These are phyloP conservation scores for Peromyscus melanophrys DNA, from an alignment of 2,797 vertebrate species.

Conservation along the genomic window DNA sequence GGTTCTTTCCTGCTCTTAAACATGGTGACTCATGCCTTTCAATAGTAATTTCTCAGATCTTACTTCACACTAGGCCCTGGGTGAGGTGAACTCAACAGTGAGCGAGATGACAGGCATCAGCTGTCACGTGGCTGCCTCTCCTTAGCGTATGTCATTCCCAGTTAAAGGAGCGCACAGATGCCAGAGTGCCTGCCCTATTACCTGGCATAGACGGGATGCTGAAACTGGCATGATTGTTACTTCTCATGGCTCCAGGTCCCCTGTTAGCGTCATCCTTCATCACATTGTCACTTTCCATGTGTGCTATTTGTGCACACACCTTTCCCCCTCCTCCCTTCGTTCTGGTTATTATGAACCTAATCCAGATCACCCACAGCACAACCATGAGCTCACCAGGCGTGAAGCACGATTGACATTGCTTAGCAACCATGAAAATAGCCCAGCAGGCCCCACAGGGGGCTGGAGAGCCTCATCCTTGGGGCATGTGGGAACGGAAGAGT, in stretches of 20 bases:
- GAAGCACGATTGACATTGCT: constrained; percentile 84
- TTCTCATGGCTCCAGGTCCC: neutral
- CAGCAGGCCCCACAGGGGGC: constrained; percentile 63
- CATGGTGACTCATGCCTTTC: neutral
- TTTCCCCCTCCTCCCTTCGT: constrained; percentile 75
- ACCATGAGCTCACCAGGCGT: constrained; percentile 86
- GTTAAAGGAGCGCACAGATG: constrained; percentile 3
- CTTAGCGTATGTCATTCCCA: neutral
- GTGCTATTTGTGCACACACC: constrained; percentile 77
- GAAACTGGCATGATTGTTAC: neutral
- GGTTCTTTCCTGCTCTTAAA: neutral
- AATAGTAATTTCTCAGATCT: constrained; percentile 6
- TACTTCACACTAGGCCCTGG: neutral
- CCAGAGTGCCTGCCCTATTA: neutral
- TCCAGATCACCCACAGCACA: constrained; percentile 84
- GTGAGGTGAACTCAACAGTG: neutral
- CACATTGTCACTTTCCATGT: constrained; percentile 53
- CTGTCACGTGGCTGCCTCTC: neutral
- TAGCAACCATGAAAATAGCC: constrained; percentile 87
- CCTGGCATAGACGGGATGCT: constrained; percentile 7
- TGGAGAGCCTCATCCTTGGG: constrained; percentile 58
- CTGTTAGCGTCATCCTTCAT: neutral
- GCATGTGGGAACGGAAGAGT: constrained; percentile 68
- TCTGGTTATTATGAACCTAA: constrained; percentile 84
- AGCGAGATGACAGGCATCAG: neutral